Conservation (phyloP, 2,113 vertebrate species). For the Axis porcinus region DNA sequence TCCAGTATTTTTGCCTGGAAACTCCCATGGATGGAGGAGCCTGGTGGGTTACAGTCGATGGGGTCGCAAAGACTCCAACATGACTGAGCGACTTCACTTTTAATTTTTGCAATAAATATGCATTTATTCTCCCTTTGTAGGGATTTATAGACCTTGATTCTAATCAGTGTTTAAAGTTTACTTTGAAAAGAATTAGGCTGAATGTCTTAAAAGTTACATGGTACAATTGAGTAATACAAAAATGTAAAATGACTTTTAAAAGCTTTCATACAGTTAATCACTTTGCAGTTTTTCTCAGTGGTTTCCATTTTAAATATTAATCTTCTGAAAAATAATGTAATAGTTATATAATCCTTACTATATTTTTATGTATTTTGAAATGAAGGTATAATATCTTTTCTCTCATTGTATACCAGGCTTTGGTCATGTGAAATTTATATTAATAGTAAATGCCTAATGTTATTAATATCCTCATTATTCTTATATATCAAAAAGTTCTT, state of each 20-base stretch:
- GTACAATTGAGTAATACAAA: background rate
- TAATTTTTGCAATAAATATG: background rate
- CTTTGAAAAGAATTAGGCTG: conserved; percentile 30
- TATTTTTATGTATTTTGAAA: conserved; percentile 1
- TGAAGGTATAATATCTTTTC: background rate
- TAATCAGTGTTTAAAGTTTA: background rate
- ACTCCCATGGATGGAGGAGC: too few relatives aligned
- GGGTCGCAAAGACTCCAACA: too few relatives aligned
- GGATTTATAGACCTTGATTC: background rate
- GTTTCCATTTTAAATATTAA: conserved; percentile 32
- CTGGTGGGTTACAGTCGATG: too few relatives aligned
- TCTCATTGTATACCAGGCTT: background rate
- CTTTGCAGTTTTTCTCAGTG: background rate
- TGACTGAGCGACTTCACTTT: background rate
- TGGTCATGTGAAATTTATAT: background rate
- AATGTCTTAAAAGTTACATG: conserved; percentile 31
- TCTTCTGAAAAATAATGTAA: background rate
- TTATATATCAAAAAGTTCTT: background rate
- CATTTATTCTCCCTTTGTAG: background rate
- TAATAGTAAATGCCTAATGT: background rate
- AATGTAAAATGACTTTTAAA: conserved; percentile 17
- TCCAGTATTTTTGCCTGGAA: too few relatives aligned
- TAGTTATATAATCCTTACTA: background rate
- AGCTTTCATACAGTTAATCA: conserved; percentile 7
- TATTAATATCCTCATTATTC: background rate